Conservation (phyloP, 2,888 invertebrate genomes). For the Thera obeliscata region DNA sequence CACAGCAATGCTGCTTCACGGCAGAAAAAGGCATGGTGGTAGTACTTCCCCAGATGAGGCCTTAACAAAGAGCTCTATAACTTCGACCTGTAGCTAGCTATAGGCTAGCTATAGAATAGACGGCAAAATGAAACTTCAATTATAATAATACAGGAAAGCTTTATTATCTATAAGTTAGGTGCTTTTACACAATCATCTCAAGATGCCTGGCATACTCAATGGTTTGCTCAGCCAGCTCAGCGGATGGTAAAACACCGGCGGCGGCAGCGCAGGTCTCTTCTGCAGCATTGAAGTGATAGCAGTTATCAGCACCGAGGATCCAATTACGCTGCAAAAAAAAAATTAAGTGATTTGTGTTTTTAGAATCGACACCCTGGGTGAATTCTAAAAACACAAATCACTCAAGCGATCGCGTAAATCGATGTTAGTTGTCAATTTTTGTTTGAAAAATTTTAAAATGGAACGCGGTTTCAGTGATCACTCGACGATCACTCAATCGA, state of each 20-base stretch:
- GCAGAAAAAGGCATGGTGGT: no score
- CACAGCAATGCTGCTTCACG: no score
- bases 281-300: constrained; percentile 90
- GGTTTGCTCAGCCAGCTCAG: constrained; percentile 95
- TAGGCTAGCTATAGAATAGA: not conserved
- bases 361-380: no score
- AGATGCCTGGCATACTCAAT: constrained; percentile 98
- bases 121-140: not conserved
- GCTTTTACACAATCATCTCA: constrained; percentile 98
- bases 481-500: no score
- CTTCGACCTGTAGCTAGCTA: not conserved
- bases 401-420: no score
- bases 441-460: no score
- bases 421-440: no score
- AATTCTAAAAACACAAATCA: no score
- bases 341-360: no score
- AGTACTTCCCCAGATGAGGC: no score
- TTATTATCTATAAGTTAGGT: constrained; percentile 26
- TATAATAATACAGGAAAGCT: constrained; percentile 2
- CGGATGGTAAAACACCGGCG: constrained; percentile 89
- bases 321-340: constrained; percentile 88
- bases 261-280: constrained; percentile 89
- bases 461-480: no score
- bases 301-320: constrained; percentile 90
- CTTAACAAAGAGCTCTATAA: no score